phyloP scores from a whole-genome alignment of 2,888 invertebrate species.

The Shargacucullia verbasci region DNA sequence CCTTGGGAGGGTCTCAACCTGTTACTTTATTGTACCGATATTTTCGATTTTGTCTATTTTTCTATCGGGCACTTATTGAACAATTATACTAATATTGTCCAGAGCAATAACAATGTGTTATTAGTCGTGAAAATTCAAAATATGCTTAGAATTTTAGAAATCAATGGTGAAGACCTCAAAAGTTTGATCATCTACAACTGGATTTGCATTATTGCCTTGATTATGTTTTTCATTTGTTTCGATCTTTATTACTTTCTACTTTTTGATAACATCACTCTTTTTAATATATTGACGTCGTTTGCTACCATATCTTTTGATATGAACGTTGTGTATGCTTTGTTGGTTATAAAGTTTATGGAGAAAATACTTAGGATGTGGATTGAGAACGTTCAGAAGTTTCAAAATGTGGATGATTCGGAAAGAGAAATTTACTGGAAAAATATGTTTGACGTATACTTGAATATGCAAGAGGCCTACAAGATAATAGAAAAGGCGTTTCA shows the following conservation, averaged over 20 bases:
- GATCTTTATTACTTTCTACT: neutral
- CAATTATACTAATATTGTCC: conserved; percentile 3
- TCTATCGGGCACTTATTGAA: neutral
- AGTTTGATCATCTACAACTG: neutral
- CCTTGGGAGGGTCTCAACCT: neutral
- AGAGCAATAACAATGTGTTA: conserved; percentile 6
- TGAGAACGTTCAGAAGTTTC: neutral
- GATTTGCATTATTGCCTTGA: conserved; percentile 2
- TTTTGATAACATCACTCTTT: neutral
- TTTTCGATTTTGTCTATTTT: neutral
- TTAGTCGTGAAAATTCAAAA: conserved; percentile 8
- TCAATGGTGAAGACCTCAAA: neutral
- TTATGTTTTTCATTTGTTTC: neutral
- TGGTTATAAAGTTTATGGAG: conserved; percentile 13
- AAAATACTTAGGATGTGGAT: conserved; percentile 11
- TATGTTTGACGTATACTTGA: conserved; percentile 9
- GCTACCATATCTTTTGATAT: conserved; percentile 3
- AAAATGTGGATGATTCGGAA: neutral
- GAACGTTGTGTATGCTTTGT: conserved; percentile 12
- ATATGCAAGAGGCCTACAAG: conserved; percentile 14
- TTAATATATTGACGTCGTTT: neutral
- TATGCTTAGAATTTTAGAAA: conserved; percentile 5
- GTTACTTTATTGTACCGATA: neutral
- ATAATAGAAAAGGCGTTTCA: conserved; percentile 8
- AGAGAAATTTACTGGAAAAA: conserved; percentile 4